Base-by-base conservation (phyloP, 1,140 invertebrate species). In the Prorops nasuta region DNA sequence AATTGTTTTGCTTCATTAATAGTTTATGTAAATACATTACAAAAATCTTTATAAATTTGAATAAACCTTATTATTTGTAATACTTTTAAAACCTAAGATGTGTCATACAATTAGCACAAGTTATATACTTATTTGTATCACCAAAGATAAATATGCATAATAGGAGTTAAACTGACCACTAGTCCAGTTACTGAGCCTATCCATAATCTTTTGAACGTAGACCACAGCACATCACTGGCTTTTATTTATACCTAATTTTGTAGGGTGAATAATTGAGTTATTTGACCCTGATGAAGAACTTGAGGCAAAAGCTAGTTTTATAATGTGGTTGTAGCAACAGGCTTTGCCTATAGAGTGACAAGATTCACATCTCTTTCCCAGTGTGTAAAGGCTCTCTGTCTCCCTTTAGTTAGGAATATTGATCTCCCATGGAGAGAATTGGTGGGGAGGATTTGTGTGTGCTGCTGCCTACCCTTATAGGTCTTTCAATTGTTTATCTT, bases 371-470 rank as follows among this genome's bases (percentile, higher is more conserved):
- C 71, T 66, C 67, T 71, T 62, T 66, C 58, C 43, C 19, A 51
- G 31, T 21, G 41, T 53, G 49, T 37, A n/a, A n/a, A n/a, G n/a
- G n/a, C n/a, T 22, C 51, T 58, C 54, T 58, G 41, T 68, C 63
- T 60, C 62, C 56, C 65, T 67, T 66, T 56, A 55, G 60, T 55
- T 66, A 64, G 66, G 52, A 76, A 72, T 76, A 76, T 76, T 74
- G 74, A 76, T 76, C 67, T 74, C 69, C 40, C 44, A 57, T 51
- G 46, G 48, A 63, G 32, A 51, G 48, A 44, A 39, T 44, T 64
- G 59, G 61, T 63, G 63, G 67, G 64, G 66, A 43, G 56, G 35
- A 53, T 38, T 63, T n/a, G n/a, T n/a, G n/a, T n/a, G n/a, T n/a
- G n/a, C n/a, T n/a, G n/a, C n/a, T n/a, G 24, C 44, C 58, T 56